Evolutionary conservation across 2,113 vertebrate species (phyloP), one percentile per base, ranked within the genome.

Genomic region (Antennarius striatus): DNA sequence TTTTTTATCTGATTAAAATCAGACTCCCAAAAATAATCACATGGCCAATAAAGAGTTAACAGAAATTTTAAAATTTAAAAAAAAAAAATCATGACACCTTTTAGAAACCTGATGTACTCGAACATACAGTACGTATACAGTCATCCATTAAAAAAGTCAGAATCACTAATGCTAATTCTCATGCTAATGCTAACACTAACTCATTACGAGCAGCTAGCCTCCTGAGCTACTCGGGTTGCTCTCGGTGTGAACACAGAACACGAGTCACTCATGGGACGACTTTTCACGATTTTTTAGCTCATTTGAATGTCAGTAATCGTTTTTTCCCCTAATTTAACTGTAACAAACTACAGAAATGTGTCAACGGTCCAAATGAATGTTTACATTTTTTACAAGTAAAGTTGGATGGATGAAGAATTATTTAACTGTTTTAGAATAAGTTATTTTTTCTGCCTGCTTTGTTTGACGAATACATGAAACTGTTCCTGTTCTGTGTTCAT

Each of bases 351-450:
- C 16, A 68, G 43, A 68, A 61, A 68, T 66, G 29, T 16, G 36
- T 74, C 65, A 76, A n/a, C 43, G 32, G 63, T 83, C 74, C 63
- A 63, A 60, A 49, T 75, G 53, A 85, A 83, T 85, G 76, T 80
- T 79, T 77, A 77, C 66, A 57, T 74, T 81, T 83, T 36, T 85
- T 46, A 65, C 71, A 47, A 39, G 43, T 54, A 17, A 56, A 48
- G 40, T 47, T 45, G 10, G 30, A 70, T 39, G 5, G n/a, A 39
- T 30, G 47, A 52, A 57, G 42, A 56, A 28, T 12, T 67, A 16
- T 85, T 64, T 46, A 15, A 56, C 76, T 80, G 3, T 71, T 6
- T 14, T 5, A 22, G 49, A 4, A 51, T 12, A 9, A 22, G 50
- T 71, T 75, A 43, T 53, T 52, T 65, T 56, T 47, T 30, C 42